Conservation (phyloP, 2,888 invertebrate genomes). For the Seladonia tumulorum region DNA sequence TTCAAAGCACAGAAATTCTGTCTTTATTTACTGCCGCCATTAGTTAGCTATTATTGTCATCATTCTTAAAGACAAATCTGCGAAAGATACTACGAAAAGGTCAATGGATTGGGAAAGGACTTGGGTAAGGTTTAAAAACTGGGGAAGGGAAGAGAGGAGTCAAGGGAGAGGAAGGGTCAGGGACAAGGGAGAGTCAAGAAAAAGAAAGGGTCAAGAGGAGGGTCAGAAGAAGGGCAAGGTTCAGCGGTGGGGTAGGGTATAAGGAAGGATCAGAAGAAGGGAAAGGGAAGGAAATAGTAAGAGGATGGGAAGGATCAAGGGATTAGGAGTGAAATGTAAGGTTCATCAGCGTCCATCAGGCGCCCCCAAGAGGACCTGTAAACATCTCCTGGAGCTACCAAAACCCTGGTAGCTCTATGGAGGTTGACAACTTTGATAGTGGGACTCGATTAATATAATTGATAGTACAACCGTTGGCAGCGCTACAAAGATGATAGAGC, state of each 20-base stretch:
- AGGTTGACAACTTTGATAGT: no score
- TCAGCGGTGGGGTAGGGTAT: neutral
- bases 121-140: no score
- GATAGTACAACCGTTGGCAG: no score
- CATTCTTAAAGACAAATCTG: neutral
- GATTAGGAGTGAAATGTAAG: neutral
- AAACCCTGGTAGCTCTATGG: no score
- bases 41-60: neutral
- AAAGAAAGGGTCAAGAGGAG: no score
- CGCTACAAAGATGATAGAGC: no score
- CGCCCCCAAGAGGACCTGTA: neutral
- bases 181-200: no score
- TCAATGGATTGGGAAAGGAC: neutral
- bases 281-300: neutral
- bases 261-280: neutral
- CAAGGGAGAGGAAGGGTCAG: no score
- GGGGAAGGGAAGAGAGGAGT: no score
- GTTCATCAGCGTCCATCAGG: no score
- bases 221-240: no score
- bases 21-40: conserved; percentile 8
- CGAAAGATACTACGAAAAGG: neutral
- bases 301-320: neutral
- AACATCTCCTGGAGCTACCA: neutral
- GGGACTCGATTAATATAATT: no score
- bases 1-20: neutral